A percentile compares a stretch with the other conserved stretches of the same genome.
Conservation (phyloP, 2,888 invertebrate species). For the Heteropelma amictum region DNA sequence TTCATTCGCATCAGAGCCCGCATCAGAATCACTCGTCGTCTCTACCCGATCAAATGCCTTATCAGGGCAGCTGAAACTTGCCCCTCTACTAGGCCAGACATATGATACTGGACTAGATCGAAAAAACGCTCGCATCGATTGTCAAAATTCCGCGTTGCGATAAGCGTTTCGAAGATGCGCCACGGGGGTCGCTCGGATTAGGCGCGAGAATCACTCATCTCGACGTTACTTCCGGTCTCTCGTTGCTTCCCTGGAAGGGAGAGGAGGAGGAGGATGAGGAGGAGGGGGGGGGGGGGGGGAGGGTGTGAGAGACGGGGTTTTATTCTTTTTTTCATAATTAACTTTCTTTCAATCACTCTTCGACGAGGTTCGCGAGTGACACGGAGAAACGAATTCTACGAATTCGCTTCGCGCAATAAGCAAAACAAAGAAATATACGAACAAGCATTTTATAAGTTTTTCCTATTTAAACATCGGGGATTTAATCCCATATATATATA, state of each 20-base stretch:
- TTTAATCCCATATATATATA: conserved; percentile 33
- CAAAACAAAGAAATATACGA: conserved; percentile 39
- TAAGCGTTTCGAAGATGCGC: background rate
- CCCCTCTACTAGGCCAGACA: conserved; percentile 74
- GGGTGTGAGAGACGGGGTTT: conserved; percentile 3
- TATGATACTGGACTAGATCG: conserved; percentile 53
- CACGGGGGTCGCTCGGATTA: conserved; percentile 7
- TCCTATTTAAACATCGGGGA: conserved; percentile 48
- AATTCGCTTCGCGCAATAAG: conserved; percentile 49
- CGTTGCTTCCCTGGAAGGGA: too few relatives aligned
- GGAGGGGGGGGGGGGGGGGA: too few relatives aligned
- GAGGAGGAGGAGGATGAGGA: too few relatives aligned
- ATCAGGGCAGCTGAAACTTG: conserved; percentile 78
- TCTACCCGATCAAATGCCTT: conserved; percentile 77
- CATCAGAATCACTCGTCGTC: conserved; percentile 76
- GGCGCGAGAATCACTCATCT: conserved; percentile 10
- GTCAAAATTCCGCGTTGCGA: background rate
- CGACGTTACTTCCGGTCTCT: conserved; percentile 21
- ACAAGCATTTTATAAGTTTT: conserved; percentile 52
- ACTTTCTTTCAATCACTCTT: background rate
- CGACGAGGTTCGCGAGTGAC: conserved; percentile 42
- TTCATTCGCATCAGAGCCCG: conserved; percentile 76
- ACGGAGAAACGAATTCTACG: conserved; percentile 26
- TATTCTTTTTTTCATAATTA: background rate
- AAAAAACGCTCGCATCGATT: conserved; percentile 37